Conservation (phyloP, 2,888 invertebrate genomes). For the Dastarcus helophoroides region DNA sequence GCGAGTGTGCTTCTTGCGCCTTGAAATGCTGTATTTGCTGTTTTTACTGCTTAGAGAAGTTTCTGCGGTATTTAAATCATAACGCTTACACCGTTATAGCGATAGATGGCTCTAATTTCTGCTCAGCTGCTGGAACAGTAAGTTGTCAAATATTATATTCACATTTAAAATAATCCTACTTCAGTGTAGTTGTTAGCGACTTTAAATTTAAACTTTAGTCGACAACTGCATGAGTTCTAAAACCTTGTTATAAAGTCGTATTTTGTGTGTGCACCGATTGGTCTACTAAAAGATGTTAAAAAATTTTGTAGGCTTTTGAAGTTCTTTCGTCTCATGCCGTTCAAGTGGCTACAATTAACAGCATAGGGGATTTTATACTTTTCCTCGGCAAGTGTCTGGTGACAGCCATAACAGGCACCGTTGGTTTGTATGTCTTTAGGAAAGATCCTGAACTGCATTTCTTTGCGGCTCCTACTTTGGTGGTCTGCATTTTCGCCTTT, state of each 20-base stretch:
- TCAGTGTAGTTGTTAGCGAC: too few species aligned
- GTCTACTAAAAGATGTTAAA: too few species aligned
- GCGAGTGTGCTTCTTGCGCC: slow-evolving; percentile 62
- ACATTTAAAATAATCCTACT: too few species aligned
- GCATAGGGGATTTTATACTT: slow-evolving; percentile 84
- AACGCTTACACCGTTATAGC: slow-evolving; percentile 93
- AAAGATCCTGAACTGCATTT: slow-evolving; percentile 64
- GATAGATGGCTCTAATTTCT: slow-evolving; percentile 83
- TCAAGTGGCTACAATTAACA: slow-evolving; percentile 85
- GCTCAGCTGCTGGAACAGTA: slow-evolving; percentile 80
- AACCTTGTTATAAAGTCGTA: too few species aligned
- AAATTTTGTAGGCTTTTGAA: slow-evolving; percentile 67
- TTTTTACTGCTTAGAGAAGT: slow-evolving; percentile 82
- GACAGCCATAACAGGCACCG: slow-evolving; percentile 68
- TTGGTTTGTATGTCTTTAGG: slow-evolving; percentile 66
- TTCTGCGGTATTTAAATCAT: slow-evolving; percentile 83
- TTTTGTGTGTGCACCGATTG: too few species aligned
- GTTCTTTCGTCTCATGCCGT: slow-evolving; percentile 72
- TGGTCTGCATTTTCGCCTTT: slow-evolving; percentile 76
- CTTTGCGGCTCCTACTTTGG: slow-evolving; percentile 74
- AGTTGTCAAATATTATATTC: too few species aligned
- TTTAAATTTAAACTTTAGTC: too few species aligned
- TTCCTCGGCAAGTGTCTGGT: slow-evolving; percentile 80
- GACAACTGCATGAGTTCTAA: too few species aligned
- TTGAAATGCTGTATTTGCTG: slow-evolving; percentile 80